Percentiles rank a stretch among this genome's conserved stretches.
Evolutionary conservation across 2,888 invertebrate genomes (phyloP).

Genomic region (Lucinisca nassula): DNA sequence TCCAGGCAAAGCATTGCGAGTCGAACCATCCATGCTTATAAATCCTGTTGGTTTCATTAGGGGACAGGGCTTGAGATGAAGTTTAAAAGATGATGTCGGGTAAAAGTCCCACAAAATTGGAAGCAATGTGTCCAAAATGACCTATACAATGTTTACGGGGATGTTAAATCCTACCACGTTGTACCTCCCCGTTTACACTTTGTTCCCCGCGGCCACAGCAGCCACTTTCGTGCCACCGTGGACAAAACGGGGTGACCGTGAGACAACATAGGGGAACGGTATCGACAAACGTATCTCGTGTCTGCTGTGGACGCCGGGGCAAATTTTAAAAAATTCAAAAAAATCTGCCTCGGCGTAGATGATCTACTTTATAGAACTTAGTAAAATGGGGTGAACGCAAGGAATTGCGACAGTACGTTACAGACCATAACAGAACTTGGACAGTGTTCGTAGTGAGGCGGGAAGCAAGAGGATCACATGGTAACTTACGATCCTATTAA

Average conservation of each 20-base stretch:
- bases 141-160: too few species aligned
- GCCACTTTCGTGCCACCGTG: slow-evolving; percentile 1
- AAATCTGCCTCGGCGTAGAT: not conserved
- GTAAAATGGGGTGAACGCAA: too few species aligned
- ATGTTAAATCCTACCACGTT: too few species aligned
- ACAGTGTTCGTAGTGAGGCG: not conserved
- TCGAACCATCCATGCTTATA: too few species aligned
- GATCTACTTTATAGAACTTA: not conserved
- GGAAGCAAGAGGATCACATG: not conserved
- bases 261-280: slow-evolving; percentile 6
- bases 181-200: too few species aligned
- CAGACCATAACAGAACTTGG: not conserved
- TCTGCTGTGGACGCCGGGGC: not conserved
- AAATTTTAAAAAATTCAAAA: not conserved
- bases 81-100: too few species aligned
- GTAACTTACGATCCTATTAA: not conserved
- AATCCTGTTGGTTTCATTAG: too few species aligned
- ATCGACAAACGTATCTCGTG: slow-evolving; percentile 6
- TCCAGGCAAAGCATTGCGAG: too few species aligned
- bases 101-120: too few species aligned
- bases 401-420: not conserved
- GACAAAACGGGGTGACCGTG: slow-evolving; percentile 15
- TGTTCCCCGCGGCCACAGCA: slow-evolving; percentile 29
- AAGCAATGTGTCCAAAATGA: too few species aligned
- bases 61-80: too few species aligned